Percentiles rank a stretch among this genome's conserved stretches.
Conservation (phyloP, 2,888 invertebrate genomes). For the Parnassius orleans region DNA sequence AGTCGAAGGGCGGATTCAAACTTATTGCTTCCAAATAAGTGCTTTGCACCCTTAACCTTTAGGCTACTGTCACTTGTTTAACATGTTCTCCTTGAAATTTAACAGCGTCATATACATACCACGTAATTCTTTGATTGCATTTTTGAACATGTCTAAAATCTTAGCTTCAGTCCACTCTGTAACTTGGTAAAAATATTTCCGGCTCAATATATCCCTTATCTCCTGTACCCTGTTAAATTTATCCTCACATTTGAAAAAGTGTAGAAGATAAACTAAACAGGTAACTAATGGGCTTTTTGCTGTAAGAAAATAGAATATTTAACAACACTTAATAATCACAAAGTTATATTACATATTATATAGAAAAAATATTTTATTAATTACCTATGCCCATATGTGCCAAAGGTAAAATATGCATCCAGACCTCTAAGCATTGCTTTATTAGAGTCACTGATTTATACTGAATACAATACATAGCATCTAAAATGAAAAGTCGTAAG, state of each 20-base stretch:
- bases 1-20: too few species aligned
- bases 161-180: conserved; percentile 65
- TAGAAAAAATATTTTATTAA: conserved; percentile 31
- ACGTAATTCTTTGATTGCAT: conserved; percentile 50
- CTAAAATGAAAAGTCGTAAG: conserved; percentile 62
- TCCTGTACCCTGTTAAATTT: conserved; percentile 53
- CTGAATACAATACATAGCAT: conserved; percentile 72
- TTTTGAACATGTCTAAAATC: conserved; percentile 60
- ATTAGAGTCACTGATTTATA: conserved; percentile 63
- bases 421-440: conserved; percentile 65
- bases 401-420: conserved; percentile 64
- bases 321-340: conserved; percentile 27
- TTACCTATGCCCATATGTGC: conserved; percentile 64
- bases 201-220: conserved; percentile 51
- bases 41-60: too few species aligned
- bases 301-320: conserved; percentile 40
- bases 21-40: too few species aligned
- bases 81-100: too few species aligned
- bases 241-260: conserved; percentile 69
- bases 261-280: conserved; percentile 66
- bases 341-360: not conserved
- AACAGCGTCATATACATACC: conserved; percentile 41
- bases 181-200: conserved; percentile 60
- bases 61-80: too few species aligned
- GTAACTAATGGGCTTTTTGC: conserved; percentile 64